Evolutionary conservation across 2,113 vertebrate species (phyloP).

Genomic region (Phylloscopus trochilus): DNA sequence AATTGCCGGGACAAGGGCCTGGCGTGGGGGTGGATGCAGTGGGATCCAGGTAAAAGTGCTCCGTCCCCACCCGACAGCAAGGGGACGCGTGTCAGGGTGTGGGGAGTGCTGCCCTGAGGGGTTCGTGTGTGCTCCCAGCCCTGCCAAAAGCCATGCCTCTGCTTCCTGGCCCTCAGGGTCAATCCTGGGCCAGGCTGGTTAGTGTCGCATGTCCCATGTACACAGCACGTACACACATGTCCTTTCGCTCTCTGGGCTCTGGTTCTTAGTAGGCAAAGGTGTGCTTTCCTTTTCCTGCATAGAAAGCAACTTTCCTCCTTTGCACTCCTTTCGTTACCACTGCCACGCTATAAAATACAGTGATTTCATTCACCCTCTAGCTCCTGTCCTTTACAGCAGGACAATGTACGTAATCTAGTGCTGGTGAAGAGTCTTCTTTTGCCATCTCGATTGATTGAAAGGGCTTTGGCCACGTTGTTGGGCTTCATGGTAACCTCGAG

Average conservation of each 20-base stretch:
- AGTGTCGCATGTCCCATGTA: rapidly evolving
- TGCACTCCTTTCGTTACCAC: rapidly evolving
- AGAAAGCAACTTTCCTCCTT: background rate
- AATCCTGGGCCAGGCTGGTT: background rate
- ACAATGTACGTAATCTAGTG: background rate
- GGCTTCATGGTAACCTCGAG: background rate
- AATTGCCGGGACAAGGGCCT: background rate
- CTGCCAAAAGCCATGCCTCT: rapidly evolving
- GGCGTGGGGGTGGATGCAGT: rapidly evolving
- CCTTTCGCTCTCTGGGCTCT: background rate
- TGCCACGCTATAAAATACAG: background rate
- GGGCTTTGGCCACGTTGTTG: background rate
- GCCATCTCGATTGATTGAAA: background rate
- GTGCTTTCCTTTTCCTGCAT: rapidly evolving
- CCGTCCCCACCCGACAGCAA: rapidly evolving
- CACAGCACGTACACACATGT: rapidly evolving
- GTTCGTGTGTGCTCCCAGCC: background rate
- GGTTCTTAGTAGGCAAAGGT: background rate
- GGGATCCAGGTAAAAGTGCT: rapidly evolving
- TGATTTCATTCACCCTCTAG: background rate
- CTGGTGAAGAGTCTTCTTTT: background rate
- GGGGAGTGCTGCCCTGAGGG: background rate
- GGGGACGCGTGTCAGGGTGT: rapidly evolving
- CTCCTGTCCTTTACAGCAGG: background rate
- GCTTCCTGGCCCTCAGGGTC: background rate